Conservation (phyloP, 2,113 vertebrate genomes). For the Morone saxatilis region DNA sequence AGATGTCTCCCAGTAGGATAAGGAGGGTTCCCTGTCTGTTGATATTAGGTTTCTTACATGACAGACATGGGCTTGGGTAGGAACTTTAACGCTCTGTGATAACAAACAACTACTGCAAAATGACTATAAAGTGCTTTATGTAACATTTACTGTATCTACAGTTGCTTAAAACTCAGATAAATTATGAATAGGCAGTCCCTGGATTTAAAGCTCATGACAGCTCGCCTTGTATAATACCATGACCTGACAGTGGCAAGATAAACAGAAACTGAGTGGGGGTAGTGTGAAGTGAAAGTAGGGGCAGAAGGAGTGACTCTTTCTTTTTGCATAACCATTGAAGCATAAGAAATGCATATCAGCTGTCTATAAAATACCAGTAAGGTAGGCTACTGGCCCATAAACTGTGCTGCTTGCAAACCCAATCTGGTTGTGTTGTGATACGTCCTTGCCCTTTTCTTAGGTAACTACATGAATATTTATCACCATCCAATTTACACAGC, state of each 20-base stretch:
- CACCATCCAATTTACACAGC: constrained; percentile 71
- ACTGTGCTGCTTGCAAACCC: constrained; percentile 50
- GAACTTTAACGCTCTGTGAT: constrained; percentile 6
- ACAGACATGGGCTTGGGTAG: constrained; percentile 21
- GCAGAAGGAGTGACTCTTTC: constrained; percentile 46
- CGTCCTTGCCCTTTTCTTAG: constrained; percentile 66
- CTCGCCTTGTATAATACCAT: constrained; percentile 24
- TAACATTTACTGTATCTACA: constrained; percentile 9
- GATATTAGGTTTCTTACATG: constrained; percentile 55
- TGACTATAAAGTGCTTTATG: not conserved
- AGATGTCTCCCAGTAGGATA: constrained; percentile 66
- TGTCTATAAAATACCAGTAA: constrained; percentile 76
- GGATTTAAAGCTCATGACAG: constrained; percentile 20
- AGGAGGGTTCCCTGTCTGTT: constrained; percentile 61
- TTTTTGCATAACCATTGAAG: constrained; percentile 70
- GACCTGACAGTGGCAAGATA: constrained; percentile 42
- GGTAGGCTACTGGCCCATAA: constrained; percentile 49
- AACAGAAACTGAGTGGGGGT: constrained; percentile 40
- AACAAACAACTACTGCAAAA: not conserved
- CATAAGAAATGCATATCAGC: constrained; percentile 77
- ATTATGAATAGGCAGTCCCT: constrained; percentile 1
- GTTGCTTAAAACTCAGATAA: not conserved
- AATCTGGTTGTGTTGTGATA: constrained; percentile 63
- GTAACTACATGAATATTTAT: constrained; percentile 78
- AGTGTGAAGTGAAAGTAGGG: constrained; percentile 32